These are phyloP conservation scores for Corticium candelabrum DNA, from an alignment of 37 sponge, comb jelly and placozoan genomes.

Conservation along the genomic window DNA sequence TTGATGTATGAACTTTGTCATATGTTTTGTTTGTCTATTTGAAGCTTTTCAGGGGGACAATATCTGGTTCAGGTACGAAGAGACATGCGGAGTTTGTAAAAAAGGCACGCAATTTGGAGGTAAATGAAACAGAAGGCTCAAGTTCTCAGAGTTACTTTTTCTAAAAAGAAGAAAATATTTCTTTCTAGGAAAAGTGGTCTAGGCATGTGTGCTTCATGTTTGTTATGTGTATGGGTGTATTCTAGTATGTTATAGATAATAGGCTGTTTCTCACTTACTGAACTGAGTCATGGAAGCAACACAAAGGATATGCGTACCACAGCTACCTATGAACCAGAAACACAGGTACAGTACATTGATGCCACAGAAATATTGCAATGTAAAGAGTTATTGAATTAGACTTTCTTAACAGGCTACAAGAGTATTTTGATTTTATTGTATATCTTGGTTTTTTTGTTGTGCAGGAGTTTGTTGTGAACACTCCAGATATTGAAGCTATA, in stretches of 20 bases:
- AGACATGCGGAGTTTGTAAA: neutral
- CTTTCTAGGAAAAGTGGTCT: too few relatives aligned
- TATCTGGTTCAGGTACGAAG: conserved; percentile 9
- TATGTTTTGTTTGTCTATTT: neutral
- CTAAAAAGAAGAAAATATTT: too few relatives aligned
- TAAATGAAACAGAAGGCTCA: too few relatives aligned
- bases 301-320: conserved; percentile 81
- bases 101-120: neutral
- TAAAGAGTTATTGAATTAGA: too few relatives aligned
- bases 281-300: conserved; percentile 92
- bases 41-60: conserved; percentile 26
- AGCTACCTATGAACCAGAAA: conserved; percentile 84
- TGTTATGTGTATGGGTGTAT: too few relatives aligned
- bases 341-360: too few relatives aligned
- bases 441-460: neutral
- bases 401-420: too few relatives aligned
- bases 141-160: too few relatives aligned
- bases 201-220: too few relatives aligned
- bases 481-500: conserved; percentile 83
- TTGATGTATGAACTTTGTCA: too few relatives aligned
- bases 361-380: too few relatives aligned
- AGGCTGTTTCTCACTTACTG: conserved; percentile 94
- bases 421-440: neutral
- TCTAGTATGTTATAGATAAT: conserved; percentile 59
- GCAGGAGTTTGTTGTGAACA: conserved; percentile 84